Conservation (phyloP, 2,113 vertebrate species). For the Chelonoidis abingdonii region DNA sequence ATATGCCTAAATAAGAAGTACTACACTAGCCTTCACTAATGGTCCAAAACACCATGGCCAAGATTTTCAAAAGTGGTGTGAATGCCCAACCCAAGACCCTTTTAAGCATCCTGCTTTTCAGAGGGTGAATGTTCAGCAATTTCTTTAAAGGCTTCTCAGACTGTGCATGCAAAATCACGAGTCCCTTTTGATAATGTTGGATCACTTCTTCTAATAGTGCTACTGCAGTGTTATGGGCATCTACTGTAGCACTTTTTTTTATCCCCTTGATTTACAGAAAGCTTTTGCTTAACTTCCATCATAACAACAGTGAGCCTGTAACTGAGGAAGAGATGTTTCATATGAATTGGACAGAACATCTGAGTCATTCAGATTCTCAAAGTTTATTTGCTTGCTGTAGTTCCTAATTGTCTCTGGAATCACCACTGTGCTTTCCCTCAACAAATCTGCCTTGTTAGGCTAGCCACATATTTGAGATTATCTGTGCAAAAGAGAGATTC, state of each 20-base stretch:
- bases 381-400: conserved; percentile 52
- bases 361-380: conserved; percentile 30
- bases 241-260: not conserved
- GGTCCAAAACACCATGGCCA: not conserved
- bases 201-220: not conserved
- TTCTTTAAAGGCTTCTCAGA: not conserved
- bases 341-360: conserved; percentile 40
- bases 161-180: not conserved
- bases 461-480: not conserved
- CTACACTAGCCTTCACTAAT: not conserved
- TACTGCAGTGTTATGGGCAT: not conserved
- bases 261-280: conserved; percentile 16
- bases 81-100: not conserved
- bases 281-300: conserved; percentile 9
- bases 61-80: not conserved
- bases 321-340: not conserved
- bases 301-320: conserved; percentile 10
- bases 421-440: conserved; percentile 49
- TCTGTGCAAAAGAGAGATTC: conserved; percentile 24
- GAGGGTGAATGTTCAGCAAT: not conserved
- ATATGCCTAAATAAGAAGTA: not conserved
- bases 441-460: conserved; percentile 48
- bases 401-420: conserved; percentile 57
- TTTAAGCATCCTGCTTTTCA: not conserved
- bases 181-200: not conserved